phyloP scores from a whole-genome alignment of 2,113 vertebrate genomes.

The Halichoerus grypus region DNA sequence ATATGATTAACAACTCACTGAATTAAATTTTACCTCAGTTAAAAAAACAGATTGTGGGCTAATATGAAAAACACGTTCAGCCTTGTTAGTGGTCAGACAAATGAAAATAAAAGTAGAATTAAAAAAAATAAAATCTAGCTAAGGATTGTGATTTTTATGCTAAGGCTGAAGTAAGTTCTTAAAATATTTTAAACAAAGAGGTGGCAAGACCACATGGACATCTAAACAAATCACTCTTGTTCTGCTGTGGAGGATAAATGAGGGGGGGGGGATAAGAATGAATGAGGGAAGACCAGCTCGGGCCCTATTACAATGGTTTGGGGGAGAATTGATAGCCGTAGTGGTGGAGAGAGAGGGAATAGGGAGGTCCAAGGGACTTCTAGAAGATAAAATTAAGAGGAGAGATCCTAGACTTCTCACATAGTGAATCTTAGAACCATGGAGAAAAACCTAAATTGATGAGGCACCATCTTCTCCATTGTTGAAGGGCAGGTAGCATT shows the following conservation, averaged over 20 bases:
- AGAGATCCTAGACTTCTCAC: neutral
- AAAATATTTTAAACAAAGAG: slow-evolving; percentile 30
- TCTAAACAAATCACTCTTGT: neutral
- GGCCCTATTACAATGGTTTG: neutral
- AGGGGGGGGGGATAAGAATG: neutral
- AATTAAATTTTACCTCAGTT: neutral
- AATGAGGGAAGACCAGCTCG: neutral
- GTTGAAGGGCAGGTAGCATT: slow-evolving; percentile 49
- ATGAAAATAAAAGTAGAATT: neutral
- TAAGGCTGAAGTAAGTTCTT: slow-evolving; percentile 7
- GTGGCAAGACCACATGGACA: neutral
- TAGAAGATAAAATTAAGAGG: slow-evolving; percentile 8
- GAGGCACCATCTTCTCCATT: neutral
- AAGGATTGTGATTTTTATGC: slow-evolving; percentile 13
- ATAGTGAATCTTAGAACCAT: neutral
- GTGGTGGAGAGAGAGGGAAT: neutral
- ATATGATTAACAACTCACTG: neutral
- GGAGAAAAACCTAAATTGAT: neutral
- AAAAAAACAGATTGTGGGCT: neutral
- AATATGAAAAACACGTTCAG: neutral
- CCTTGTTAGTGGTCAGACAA: neutral
- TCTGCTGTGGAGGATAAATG: neutral
- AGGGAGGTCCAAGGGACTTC: neutral
- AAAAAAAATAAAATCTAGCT: neutral
- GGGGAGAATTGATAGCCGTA: neutral